Evolutionary conservation across 2,113 vertebrate species (phyloP), one percentile per base, ranked within the genome.

Genomic region (Podilymbus podiceps): DNA sequence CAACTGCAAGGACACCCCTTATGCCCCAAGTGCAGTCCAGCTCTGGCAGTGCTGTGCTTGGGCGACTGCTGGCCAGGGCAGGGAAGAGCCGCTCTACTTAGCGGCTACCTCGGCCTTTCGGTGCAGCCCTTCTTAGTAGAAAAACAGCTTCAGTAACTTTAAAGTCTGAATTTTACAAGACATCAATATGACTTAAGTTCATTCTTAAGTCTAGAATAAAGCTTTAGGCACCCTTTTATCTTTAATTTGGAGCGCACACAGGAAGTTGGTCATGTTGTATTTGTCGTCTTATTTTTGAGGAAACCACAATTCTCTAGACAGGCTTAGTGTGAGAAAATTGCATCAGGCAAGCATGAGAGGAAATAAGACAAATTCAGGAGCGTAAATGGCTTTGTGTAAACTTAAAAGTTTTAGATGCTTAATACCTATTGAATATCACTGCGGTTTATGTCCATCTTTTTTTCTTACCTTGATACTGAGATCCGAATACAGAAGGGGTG

Each of bases 281-380:
- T 72, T 9, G 13, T 77, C 16, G 28, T 40, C 8, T 2, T 90
- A 53, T 88, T 94, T 80, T 95, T 94, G 78, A 80, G 60, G 86
- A 96, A 94, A 77, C 93, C 93, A 59, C 68, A 75, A 15, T 62
- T 71, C 89, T 90, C 56, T 28, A 64, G 90, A 20, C 24, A 67
- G 56, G 52, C 81, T 79, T 31, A 27, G 81, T 30, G 28, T 63
- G 85, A 42, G 76, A 84, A 64, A 59, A 22, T 2, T n/a, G 75
- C 72, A 38, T 9, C 59, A n/a, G 44, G 50, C 42, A 46, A 75
- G 64, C 19, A 5, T 2, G 16, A 22, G 82, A 47, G 56, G 58
- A 67, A 59, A 21, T 18, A 9, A 47, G 33, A 23, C 15, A 88
- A 6, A 42, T 10, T 35, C 11, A 33, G 76, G 56, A 13, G 16